A percentile compares a stretch with the other conserved stretches of the same genome.
phyloP scores from a whole-genome alignment of 2,888 invertebrate species.

The Dynastes hyllus region DNA sequence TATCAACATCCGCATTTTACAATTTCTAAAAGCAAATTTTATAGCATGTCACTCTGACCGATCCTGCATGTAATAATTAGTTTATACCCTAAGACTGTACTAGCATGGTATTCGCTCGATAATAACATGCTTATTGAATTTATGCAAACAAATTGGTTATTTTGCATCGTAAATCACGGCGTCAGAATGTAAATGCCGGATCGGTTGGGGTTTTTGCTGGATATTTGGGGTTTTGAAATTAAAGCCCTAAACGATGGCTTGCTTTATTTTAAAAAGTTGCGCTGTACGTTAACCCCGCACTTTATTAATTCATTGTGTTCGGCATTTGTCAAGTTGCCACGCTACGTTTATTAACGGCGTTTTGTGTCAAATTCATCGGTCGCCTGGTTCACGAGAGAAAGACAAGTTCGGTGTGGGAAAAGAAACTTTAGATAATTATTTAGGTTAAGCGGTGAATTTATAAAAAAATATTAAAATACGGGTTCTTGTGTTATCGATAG shows the following conservation, averaged over 20 bases:
- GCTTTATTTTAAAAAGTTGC: not conserved
- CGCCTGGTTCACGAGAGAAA: not conserved
- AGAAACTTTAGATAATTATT: constrained; percentile 14
- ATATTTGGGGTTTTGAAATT: too few species aligned
- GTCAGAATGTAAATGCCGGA: constrained; percentile 19
- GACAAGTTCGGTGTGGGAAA: not conserved
- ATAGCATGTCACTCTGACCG: too few species aligned
- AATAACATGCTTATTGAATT: constrained; percentile 31
- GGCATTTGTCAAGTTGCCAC: constrained; percentile 39
- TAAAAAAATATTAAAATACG: not conserved
- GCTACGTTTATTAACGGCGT: constrained; percentile 28
- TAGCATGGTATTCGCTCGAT: not conserved
- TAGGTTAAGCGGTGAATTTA: not conserved
- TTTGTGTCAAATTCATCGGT: constrained; percentile 10
- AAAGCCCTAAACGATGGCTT: constrained; percentile 18
- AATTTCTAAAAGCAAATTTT: too few species aligned
- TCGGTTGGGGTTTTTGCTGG: not conserved
- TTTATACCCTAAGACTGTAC: too few species aligned
- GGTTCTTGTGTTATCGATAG: too few species aligned
- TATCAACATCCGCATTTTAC: too few species aligned
- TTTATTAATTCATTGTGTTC: constrained; percentile 43
- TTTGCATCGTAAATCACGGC: constrained; percentile 9
- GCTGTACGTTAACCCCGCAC: constrained; percentile 37
- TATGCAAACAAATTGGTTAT: constrained; percentile 11
- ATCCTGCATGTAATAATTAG: too few species aligned